Conservation (phyloP, 2,888 invertebrate genomes). For the Spicauda simplicius region DNA sequence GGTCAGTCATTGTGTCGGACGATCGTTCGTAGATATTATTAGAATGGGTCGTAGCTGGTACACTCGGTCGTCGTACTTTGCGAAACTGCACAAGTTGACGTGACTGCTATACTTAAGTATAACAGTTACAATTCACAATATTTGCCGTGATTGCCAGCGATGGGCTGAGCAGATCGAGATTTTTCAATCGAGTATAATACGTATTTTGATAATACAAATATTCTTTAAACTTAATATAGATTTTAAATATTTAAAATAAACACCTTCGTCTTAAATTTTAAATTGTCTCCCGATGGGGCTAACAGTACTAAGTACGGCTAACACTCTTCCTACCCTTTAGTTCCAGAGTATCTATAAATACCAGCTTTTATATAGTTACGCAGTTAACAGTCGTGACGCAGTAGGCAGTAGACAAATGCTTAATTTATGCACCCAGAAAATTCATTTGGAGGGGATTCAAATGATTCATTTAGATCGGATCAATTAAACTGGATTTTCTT, state of each 20-base stretch:
- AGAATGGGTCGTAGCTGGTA: constrained; percentile 57
- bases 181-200: not conserved
- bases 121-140: not conserved
- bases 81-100: constrained; percentile 37
- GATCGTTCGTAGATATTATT: constrained; percentile 61
- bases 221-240: too few relatives aligned
- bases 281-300: too few relatives aligned
- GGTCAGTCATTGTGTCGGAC: constrained; percentile 42
- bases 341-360: not conserved
- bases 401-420: constrained; percentile 2
- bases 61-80: constrained; percentile 66
- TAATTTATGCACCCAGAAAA: constrained; percentile 12
- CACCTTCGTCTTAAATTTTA: too few relatives aligned
- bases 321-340: not conserved
- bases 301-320: too few relatives aligned
- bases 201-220: too few relatives aligned
- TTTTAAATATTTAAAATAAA: too few relatives aligned
- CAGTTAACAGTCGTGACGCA: too few relatives aligned
- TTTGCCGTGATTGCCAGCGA: not conserved
- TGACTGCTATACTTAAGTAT: constrained; percentile 16
- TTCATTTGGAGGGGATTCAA: constrained; percentile 11
- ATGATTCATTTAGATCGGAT: constrained; percentile 13
- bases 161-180: not conserved
- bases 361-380: too few relatives aligned
- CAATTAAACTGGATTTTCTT: not conserved